These are phyloP conservation scores for Desmophyllum pertusum DNA, from an alignment of 92 coral and sea anemone genomes.

Conservation along the genomic window DNA sequence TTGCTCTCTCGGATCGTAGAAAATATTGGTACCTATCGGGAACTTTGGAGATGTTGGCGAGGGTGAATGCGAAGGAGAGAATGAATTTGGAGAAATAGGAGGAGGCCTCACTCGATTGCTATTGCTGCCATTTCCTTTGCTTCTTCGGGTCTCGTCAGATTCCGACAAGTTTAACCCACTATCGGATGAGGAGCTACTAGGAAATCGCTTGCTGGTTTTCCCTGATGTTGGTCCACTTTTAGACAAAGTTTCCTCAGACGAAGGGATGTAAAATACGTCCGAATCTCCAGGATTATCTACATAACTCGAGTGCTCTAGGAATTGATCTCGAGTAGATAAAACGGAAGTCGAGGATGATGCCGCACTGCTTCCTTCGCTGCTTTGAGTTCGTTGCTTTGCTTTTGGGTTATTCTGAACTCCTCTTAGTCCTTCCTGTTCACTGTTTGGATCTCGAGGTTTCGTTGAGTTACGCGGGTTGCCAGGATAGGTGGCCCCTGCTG, in stretches of 20 bases:
- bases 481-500: not conserved
- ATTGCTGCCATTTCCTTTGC: not conserved
- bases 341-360: not conserved
- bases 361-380: not conserved
- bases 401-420: not conserved
- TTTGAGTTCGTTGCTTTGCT: not conserved
- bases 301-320: constrained; percentile 1
- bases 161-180: constrained; percentile 49
- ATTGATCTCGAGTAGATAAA: not conserved
- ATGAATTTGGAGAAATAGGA: not conserved
- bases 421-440: not conserved
- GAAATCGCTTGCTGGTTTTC: constrained; percentile 32
- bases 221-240: not conserved
- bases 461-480: not conserved
- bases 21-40: constrained; percentile 20
- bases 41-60: constrained; percentile 41
- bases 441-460: not conserved
- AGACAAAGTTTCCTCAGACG: not conserved
- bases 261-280: constrained; percentile 11
- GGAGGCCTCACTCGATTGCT: not conserved
- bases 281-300: constrained; percentile 9
- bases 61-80: constrained; percentile 5
- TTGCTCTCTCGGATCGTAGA: constrained; percentile 32
- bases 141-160: constrained; percentile 30
- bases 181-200: constrained; percentile 45